Evolutionary conservation across 2,888 invertebrate genomes (phyloP).

Genomic region (Aspidiotus destructor): DNA sequence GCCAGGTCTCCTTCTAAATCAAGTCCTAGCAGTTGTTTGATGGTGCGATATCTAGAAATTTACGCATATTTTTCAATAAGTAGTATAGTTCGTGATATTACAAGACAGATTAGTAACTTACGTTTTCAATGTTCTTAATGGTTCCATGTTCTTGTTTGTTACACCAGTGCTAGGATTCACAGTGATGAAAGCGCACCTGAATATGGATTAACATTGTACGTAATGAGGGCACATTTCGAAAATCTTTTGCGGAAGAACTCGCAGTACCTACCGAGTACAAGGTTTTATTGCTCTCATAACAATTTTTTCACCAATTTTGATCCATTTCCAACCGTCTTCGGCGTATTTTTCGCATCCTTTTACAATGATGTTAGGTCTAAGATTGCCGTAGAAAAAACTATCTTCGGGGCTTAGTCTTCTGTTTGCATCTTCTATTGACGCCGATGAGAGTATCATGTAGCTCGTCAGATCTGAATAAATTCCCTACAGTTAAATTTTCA

Average conservation of each 20-base stretch:
- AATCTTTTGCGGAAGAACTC: background rate
- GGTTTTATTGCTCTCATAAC: slow-evolving; percentile 56
- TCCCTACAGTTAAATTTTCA: slow-evolving; percentile 43
- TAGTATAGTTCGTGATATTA: too few species aligned
- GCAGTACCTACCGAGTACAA: slow-evolving; percentile 50
- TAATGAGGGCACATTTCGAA: too few species aligned
- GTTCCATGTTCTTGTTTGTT: slow-evolving; percentile 52
- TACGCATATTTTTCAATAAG: too few species aligned
- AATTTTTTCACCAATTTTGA: slow-evolving; percentile 55
- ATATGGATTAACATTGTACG: background rate
- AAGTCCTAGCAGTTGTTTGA: too few species aligned
- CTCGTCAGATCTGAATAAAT: slow-evolving; percentile 58
- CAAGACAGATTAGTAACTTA: background rate
- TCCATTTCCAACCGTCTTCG: slow-evolving; percentile 62
- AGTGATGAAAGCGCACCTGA: slow-evolving; percentile 53
- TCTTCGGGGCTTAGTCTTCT: slow-evolving; percentile 43
- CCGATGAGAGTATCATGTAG: slow-evolving; percentile 56
- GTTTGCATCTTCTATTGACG: slow-evolving; percentile 59
- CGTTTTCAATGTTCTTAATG: slow-evolving; percentile 54
- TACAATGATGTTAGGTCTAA: slow-evolving; percentile 61
- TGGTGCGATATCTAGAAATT: too few species aligned
- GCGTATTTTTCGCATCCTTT: slow-evolving; percentile 51
- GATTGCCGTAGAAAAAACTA: slow-evolving; percentile 42
- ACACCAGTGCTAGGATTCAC: slow-evolving; percentile 57
- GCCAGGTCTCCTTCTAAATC: too few species aligned